Percentiles rank a stretch among this genome's conserved stretches.
phyloP scores from a whole-genome alignment of 2,797 vertebrate species.

The Tachyglossus aculeatus region DNA sequence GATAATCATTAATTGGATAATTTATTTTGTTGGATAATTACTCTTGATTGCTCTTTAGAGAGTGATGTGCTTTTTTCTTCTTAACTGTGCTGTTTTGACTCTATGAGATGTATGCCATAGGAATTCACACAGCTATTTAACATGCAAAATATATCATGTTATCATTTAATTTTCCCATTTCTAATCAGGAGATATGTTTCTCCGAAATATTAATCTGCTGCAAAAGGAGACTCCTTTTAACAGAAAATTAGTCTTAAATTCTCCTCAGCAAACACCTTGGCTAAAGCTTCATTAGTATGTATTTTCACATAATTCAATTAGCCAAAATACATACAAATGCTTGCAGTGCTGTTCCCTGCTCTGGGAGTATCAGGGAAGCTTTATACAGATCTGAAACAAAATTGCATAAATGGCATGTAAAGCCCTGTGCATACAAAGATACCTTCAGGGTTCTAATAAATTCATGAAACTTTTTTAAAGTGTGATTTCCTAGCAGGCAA shows the following conservation, averaged over 20 bases:
- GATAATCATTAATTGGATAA: slow-evolving; percentile 52
- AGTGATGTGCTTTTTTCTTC: slow-evolving; percentile 30
- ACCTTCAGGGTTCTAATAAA: slow-evolving; percentile 85
- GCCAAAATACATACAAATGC: slow-evolving; percentile 78
- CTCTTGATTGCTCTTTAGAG: slow-evolving; percentile 33
- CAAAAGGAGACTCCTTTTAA: slow-evolving; percentile 60
- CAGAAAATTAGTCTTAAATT: slow-evolving; percentile 69
- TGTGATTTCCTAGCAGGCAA: slow-evolving; percentile 86
- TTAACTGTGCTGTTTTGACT: slow-evolving; percentile 42
- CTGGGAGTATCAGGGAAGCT: slow-evolving; percentile 75
- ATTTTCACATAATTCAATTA: slow-evolving; percentile 84
- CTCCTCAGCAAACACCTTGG: slow-evolving; percentile 66
- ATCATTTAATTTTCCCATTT: slow-evolving; percentile 19
- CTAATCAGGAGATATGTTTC: slow-evolving; percentile 36
- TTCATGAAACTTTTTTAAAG: slow-evolving; percentile 84
- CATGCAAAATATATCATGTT: slow-evolving; percentile 21
- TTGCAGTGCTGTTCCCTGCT: slow-evolving; percentile 70
- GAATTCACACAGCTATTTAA: slow-evolving; percentile 24
- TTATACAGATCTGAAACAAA: slow-evolving; percentile 84
- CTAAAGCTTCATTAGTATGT: slow-evolving; percentile 79
- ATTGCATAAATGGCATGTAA: slow-evolving; percentile 81
- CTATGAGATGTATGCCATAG: slow-evolving; percentile 2
- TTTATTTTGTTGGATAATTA: slow-evolving; percentile 58
- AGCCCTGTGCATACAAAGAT: slow-evolving; percentile 84
- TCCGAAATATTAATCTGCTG: slow-evolving; percentile 58